These are phyloP conservation scores for Dipus sagitta DNA, from an alignment of 2,797 vertebrate genomes.

Conservation along the genomic window DNA sequence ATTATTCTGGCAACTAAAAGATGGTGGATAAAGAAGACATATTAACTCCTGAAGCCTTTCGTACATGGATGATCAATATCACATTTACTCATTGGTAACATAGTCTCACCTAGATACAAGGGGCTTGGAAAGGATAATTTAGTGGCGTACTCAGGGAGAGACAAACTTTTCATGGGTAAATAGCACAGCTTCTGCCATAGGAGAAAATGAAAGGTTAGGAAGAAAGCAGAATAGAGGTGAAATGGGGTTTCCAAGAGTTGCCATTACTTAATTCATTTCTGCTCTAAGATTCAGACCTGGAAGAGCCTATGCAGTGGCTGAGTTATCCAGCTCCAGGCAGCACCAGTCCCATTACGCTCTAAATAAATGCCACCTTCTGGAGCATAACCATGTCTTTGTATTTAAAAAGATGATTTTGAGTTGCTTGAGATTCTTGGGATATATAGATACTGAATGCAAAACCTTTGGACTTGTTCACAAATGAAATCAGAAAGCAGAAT, in stretches of 20 bases:
- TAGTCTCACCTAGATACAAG: not conserved
- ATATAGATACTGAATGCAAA: slow-evolving; percentile 52
- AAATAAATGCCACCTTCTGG: slow-evolving; percentile 13
- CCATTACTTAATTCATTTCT: slow-evolving; percentile 34
- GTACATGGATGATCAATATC: not conserved
- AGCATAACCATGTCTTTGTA: slow-evolving; percentile 42
- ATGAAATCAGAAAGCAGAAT: slow-evolving; percentile 62
- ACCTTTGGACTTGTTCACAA: slow-evolving; percentile 60
- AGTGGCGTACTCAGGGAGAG: not conserved
- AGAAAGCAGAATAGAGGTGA: slow-evolving; percentile 10
- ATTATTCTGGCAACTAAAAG: not conserved
- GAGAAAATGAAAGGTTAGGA: not conserved
- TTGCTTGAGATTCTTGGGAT: slow-evolving; percentile 42
- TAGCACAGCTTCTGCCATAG: not conserved
- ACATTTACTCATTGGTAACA: not conserved
- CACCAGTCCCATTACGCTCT: slow-evolving; percentile 15
- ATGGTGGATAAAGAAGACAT: not conserved
- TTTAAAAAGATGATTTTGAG: slow-evolving; percentile 31
- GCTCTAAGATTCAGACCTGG: slow-evolving; percentile 42
- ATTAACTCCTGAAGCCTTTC: not conserved
- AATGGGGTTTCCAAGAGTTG: not conserved
- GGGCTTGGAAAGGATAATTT: not conserved
- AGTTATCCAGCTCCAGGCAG: not conserved
- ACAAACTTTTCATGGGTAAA: not conserved
- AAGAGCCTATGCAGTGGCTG: not conserved